Base-by-base conservation (phyloP, 2,888 invertebrate species). In the Eristalis arbustorum region DNA sequence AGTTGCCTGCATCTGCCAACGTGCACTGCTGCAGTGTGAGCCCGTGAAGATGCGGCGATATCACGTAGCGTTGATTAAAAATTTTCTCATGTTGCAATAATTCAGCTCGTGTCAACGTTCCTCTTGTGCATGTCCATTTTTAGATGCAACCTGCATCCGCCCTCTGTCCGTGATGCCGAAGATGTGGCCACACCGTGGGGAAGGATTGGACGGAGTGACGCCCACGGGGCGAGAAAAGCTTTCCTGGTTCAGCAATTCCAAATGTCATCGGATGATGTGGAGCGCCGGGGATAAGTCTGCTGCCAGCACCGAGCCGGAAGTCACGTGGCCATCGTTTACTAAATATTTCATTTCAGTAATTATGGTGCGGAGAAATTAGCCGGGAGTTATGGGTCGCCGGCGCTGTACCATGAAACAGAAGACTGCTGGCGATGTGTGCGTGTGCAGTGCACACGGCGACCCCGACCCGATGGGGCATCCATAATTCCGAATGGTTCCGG, bases 51-150 rank as follows among this genome's bases (percentile, higher is more conserved):
- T 57, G 18, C 40, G 31, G 57, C 68, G 62, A 64, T 68, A 78
- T 74, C 78, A 84, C 83, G 83, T 78, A 64, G 68, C 22, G 74
- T 66, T 79, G 74, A 42, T 61, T 76, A 76, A 76, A 76, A 68
- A 68, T 74, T 18, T 69, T 69, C 68, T 69, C 83, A 73, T 78
- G 76, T 76, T 76, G 62, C 68, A 68, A 76, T 76, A 76, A 76
- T 63, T 62, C 68, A 64, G 10, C 68, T 22, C 62, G 13, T 74
- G 74, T 74, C 72, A 63, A 23, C 74, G 64, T 66, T 66, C 18
- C 75, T 25, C 75, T 59, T 59, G 40, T 56, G 34, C 56, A 28
- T 57, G 40, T 64, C 37, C 59, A 2, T 40, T 73, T 63, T 63
- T 34, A 49, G 25, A 67, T 68, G 76, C 49, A 34, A 28, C 28